phyloP scores from a whole-genome alignment of 2,797 vertebrate genomes.

The Glyptemys insculpta region DNA sequence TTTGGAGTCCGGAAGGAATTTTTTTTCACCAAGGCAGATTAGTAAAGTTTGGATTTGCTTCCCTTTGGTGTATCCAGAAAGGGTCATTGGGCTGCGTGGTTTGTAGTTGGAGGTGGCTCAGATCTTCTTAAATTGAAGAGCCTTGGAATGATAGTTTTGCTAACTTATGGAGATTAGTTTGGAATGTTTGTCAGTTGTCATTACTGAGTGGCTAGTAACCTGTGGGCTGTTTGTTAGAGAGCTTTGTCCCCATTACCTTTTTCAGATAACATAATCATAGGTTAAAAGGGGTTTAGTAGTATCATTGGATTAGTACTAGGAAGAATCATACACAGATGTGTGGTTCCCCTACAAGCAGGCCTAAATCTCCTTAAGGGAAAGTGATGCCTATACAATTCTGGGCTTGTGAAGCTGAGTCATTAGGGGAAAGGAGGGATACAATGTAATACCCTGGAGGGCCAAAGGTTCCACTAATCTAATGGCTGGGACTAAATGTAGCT shows the following conservation, averaged over 20 bases:
- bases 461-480: background rate
- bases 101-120: background rate
- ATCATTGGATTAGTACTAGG: background rate
- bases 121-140: background rate
- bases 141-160: conserved; percentile 25
- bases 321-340: background rate
- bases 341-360: background rate
- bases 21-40: background rate
- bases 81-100: background rate
- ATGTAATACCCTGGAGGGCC: background rate
- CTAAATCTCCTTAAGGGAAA: background rate
- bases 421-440: background rate
- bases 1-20: background rate
- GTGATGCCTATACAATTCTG: background rate
- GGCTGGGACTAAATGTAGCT: conserved; percentile 23
- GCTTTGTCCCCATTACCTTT: background rate
- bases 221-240: conserved; percentile 19
- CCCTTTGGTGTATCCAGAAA: background rate
- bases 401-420: background rate
- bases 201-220: background rate
- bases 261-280: background rate
- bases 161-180: background rate
- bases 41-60: background rate
- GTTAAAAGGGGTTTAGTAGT: background rate
- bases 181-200: background rate